phyloP scores from a whole-genome alignment of 2,797 vertebrate genomes.

The Karalla daura region DNA sequence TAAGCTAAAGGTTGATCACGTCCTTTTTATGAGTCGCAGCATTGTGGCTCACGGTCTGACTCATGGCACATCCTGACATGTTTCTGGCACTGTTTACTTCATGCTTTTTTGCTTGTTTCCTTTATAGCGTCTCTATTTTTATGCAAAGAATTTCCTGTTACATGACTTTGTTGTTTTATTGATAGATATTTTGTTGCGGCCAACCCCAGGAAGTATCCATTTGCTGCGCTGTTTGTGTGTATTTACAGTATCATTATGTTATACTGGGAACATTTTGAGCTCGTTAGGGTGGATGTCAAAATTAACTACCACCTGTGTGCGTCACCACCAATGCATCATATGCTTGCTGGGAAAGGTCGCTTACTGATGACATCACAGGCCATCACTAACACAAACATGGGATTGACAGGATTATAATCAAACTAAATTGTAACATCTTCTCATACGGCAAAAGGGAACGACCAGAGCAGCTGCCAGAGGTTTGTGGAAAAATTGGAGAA shows the following conservation, averaged over 20 bases:
- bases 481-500: background rate
- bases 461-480: too few species aligned
- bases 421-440: background rate
- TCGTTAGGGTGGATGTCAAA: constrained; percentile 27
- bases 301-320: constrained; percentile 23
- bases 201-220: constrained; percentile 13
- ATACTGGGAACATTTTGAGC: constrained; percentile 32
- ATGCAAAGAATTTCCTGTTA: constrained; percentile 49
- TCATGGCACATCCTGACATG: constrained; percentile 37
- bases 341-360: constrained; percentile 9
- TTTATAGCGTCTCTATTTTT: constrained; percentile 44
- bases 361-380: constrained; percentile 29
- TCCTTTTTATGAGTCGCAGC: constrained; percentile 44
- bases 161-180: constrained; percentile 48
- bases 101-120: constrained; percentile 4
- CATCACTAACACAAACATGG: background rate
- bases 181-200: constrained; percentile 32
- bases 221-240: constrained; percentile 37
- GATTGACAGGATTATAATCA: background rate
- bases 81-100: constrained; percentile 25
- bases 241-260: constrained; percentile 39
- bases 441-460: too few species aligned
- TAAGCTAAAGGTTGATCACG: constrained; percentile 55
- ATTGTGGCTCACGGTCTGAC: constrained; percentile 35
- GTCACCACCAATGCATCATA: constrained; percentile 21